Conservation (phyloP, 2,113 vertebrate species). For the Callospermophilus lateralis region DNA sequence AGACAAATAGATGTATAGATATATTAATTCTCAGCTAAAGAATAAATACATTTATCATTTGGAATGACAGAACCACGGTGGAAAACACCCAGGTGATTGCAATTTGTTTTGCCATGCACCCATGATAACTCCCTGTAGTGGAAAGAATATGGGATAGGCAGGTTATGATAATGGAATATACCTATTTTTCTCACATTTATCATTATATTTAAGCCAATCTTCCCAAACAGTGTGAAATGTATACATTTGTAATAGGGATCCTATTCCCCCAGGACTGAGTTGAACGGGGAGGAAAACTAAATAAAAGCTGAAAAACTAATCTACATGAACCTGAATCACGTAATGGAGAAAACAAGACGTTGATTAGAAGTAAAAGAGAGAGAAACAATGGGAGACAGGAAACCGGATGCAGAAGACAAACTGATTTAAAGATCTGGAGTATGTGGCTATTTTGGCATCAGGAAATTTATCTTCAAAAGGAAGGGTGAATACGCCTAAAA, state of each 20-base stretch:
- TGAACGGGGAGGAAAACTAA: slow-evolving; percentile 18
- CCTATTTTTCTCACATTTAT: slow-evolving; percentile 80
- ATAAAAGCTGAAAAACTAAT: slow-evolving; percentile 75
- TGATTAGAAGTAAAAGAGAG: slow-evolving; percentile 71
- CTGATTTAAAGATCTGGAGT: slow-evolving; percentile 68
- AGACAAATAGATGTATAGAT: neutral
- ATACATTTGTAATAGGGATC: slow-evolving; percentile 71
- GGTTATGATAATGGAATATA: slow-evolving; percentile 74
- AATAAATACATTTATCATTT: slow-evolving; percentile 73
- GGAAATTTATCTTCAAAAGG: slow-evolving; percentile 79
- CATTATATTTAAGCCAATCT: slow-evolving; percentile 78
- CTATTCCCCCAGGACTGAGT: slow-evolving; percentile 56
- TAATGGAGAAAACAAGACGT: slow-evolving; percentile 74
- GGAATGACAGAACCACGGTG: slow-evolving; percentile 59
- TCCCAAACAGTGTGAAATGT: slow-evolving; percentile 77
- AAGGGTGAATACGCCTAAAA: slow-evolving; percentile 82
- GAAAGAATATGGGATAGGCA: slow-evolving; percentile 83
- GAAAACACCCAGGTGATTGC: slow-evolving; percentile 71
- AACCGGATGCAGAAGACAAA: slow-evolving; percentile 84
- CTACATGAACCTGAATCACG: slow-evolving; percentile 73
- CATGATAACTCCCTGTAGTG: slow-evolving; percentile 78
- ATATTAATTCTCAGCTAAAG: slow-evolving; percentile 73
- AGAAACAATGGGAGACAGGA: slow-evolving; percentile 85
- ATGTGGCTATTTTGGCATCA: slow-evolving; percentile 79
- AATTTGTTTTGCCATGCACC: slow-evolving; percentile 78